Evolutionary conservation across 2,113 vertebrate species (phyloP).

Genomic region (Corythornis cristatus): DNA sequence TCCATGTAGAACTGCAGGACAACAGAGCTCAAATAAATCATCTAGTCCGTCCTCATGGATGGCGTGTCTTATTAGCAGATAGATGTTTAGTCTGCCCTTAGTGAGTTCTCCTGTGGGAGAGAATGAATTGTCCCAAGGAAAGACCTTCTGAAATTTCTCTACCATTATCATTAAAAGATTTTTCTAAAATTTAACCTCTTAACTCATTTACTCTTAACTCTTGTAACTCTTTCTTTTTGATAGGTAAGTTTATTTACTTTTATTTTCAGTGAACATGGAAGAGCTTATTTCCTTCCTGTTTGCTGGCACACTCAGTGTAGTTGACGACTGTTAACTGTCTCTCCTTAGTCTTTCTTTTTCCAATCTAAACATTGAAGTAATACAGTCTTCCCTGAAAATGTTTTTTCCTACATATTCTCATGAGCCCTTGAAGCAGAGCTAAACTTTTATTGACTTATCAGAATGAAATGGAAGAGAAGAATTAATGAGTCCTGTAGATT

Average conservation of each 20-base stretch:
- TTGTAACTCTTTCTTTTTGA: not conserved
- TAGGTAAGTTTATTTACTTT: not conserved
- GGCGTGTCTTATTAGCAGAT: not conserved
- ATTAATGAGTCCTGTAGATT: not conserved
- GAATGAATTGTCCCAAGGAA: not conserved
- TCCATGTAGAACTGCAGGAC: not conserved
- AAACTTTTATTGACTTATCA: not conserved
- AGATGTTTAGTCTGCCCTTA: not conserved
- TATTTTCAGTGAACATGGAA: not conserved
- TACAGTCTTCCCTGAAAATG: not conserved
- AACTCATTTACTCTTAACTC: too few species aligned
- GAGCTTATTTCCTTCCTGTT: not conserved
- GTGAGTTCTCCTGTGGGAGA: accelerated
- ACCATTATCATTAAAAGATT: not conserved
- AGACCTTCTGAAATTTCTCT: not conserved
- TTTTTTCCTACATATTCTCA: not conserved
- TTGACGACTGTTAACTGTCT: not conserved
- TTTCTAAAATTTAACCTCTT: not conserved
- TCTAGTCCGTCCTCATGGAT: too few species aligned
- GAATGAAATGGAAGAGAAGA: not conserved
- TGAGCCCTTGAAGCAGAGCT: not conserved
- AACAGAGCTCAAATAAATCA: not conserved
- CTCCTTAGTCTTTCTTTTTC: not conserved
- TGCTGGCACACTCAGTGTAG: not conserved
- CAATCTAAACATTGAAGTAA: not conserved